Conservation (phyloP, 2,888 invertebrate species). For the Epsilonema sp. region DNA sequence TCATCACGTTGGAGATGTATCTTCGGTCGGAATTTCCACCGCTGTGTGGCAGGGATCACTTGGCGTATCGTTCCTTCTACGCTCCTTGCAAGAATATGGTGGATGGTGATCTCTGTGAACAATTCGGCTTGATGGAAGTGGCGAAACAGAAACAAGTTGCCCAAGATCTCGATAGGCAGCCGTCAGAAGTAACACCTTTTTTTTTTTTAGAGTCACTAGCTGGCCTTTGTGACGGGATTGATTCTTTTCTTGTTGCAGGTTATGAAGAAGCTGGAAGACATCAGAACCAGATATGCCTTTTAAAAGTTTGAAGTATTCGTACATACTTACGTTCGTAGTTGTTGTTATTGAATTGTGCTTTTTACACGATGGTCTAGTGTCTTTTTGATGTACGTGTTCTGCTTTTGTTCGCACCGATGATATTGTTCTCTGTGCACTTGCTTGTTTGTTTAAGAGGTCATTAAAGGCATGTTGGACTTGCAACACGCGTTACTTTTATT, state of each 20-base stretch:
- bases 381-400: too few relatives aligned
- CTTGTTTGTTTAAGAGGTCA: too few relatives aligned
- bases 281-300: conserved; percentile 93
- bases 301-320: conserved; percentile 37
- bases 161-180: conserved; percentile 74
- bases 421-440: too few relatives aligned
- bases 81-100: conserved; percentile 85
- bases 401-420: too few relatives aligned
- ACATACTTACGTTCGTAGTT: too few relatives aligned
- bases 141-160: conserved; percentile 84
- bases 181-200: conserved; percentile 53
- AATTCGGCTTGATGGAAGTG: conserved; percentile 84
- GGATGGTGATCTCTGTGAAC: conserved; percentile 96
- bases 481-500: too few relatives aligned
- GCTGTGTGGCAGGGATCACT: conserved; percentile 84
- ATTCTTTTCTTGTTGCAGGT: conserved; percentile 33
- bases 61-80: conserved; percentile 88
- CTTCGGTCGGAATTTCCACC: conserved; percentile 93
- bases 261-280: conserved; percentile 93
- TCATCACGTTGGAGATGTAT: conserved; percentile 98
- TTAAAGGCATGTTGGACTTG: too few relatives aligned
- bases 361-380: too few relatives aligned
- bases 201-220: conserved; percentile 2
- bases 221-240: background rate
- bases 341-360: too few relatives aligned